phyloP scores from a whole-genome alignment of 1,140 invertebrate genomes.

The Copidosoma floridanum region DNA sequence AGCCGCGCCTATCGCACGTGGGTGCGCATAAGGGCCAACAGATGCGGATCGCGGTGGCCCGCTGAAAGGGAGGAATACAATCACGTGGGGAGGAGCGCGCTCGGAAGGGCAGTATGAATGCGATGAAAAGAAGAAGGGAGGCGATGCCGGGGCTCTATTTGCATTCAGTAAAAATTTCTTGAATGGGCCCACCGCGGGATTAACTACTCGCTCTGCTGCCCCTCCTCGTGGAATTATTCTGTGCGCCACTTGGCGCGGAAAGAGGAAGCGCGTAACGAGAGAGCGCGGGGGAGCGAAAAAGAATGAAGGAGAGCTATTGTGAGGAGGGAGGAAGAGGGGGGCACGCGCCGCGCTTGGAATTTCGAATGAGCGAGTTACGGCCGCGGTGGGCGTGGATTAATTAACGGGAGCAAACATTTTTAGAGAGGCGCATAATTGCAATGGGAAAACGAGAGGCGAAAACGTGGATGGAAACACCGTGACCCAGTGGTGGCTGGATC shows the following conservation, averaged over 20 bases:
- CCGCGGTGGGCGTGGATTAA: not conserved
- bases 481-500: too few species aligned
- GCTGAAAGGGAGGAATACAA: not conserved
- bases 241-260: not conserved
- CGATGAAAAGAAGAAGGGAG: too few species aligned
- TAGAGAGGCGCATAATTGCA: too few species aligned
- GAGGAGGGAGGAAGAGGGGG: not conserved
- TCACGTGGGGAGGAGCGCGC: not conserved
- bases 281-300: not conserved
- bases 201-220: not conserved
- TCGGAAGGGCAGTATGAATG: too few species aligned
- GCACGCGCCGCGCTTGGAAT: slow-evolving; percentile 4
- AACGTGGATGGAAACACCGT: too few species aligned
- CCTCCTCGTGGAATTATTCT: slow-evolving; percentile 2
- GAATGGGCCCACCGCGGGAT: slow-evolving; percentile 8
- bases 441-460: too few species aligned
- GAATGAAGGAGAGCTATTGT: not conserved
- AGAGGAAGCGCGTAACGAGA: not conserved
- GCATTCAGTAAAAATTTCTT: slow-evolving; percentile 19
- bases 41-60: too few species aligned
- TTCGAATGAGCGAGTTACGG: slow-evolving; percentile 8
- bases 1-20: too few species aligned
- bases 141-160: not conserved
- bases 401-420: slow-evolving; percentile 12
- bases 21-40: too few species aligned